Base-by-base conservation (phyloP, 1,140 invertebrate species). In the Palaemon carinicauda region DNA sequence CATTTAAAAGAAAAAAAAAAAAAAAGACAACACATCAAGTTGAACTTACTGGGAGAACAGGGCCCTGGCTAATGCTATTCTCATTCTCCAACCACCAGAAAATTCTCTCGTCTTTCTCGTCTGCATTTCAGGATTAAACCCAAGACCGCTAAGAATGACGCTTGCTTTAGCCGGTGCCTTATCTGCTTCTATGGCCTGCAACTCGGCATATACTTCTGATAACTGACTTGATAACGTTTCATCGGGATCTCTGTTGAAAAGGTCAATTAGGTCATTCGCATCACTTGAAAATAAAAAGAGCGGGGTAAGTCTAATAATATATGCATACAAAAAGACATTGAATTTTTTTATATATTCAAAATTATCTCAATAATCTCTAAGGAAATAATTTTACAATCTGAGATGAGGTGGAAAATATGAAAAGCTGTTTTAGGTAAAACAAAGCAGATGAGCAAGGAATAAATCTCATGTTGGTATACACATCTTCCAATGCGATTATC, bases 11-110 rank as follows among this genome's bases (percentile, higher is more conserved):
- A n/a, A n/a, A n/a, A n/a, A n/a, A n/a, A n/a, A 75, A 17, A 17
- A 51, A n/a, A 75, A 21, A 21, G 90, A 90, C 94, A 94, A 93
- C 93, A 89, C 93, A 92, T 88, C 53, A 89, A 90, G 78, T 80
- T 82, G 24, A 80, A 88, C 89, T 87, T 78, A 89, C 83, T 89
- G 88, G 24, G 88, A 92, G 90, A 96, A 97, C 0, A 97, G 92
- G 17, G 96, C 96, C 91, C 96, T 93, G 0, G 98, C 98, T 52
- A 99, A 91, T 0, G 98, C 99, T 12, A 99, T 97, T 92, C 98
- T 95, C 98, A 99, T 99, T 90, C 98, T 93, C 98, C 98, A 99
- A 73, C 98, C 98, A 90, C 98, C 98, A 88, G 98, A 99, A 91
- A 99, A 98, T 91, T 97, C 95, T 91, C 98, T 98, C 1, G 98